A percentile compares a stretch with the other conserved stretches of the same genome.
Evolutionary conservation across 2,888 invertebrate genomes (phyloP).

Genomic region (Melanostoma mellinum): DNA sequence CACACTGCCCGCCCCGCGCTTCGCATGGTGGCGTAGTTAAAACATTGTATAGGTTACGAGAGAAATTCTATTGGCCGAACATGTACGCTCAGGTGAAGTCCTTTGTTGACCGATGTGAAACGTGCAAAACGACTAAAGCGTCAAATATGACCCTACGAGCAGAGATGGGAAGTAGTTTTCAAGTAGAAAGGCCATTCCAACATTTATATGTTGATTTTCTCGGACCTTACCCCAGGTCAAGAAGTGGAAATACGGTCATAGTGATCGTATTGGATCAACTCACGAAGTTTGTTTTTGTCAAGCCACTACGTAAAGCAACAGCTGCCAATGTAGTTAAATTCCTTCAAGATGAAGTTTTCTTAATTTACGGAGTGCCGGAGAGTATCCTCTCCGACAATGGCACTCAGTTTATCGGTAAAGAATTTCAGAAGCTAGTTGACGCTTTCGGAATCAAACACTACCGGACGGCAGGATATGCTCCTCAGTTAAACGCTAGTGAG

Average conservation of each 20-base stretch:
- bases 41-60: no score
- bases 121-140: conserved; percentile 34
- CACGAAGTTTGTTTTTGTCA: not conserved
- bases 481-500: no score
- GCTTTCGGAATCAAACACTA: no score
- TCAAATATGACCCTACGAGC: conserved; percentile 30
- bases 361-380: no score
- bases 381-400: no score
- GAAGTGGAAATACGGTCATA: not conserved
- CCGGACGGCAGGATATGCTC: no score
- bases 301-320: not conserved
- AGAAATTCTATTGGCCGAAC: conserved; percentile 64
- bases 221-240: no score
- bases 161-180: conserved; percentile 8
- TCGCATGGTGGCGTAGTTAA: no score
- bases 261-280: conserved; percentile 1
- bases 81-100: not conserved
- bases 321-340: not conserved
- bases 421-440: no score
- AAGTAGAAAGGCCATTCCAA: conserved; percentile 41
- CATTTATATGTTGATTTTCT: conserved; percentile 3
- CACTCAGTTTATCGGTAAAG: no score
- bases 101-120: conserved; percentile 8
- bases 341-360: not conserved
- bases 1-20: conserved; percentile 25